Base-by-base conservation (phyloP, 2,113 vertebrate genomes). In the Octodon degus region DNA sequence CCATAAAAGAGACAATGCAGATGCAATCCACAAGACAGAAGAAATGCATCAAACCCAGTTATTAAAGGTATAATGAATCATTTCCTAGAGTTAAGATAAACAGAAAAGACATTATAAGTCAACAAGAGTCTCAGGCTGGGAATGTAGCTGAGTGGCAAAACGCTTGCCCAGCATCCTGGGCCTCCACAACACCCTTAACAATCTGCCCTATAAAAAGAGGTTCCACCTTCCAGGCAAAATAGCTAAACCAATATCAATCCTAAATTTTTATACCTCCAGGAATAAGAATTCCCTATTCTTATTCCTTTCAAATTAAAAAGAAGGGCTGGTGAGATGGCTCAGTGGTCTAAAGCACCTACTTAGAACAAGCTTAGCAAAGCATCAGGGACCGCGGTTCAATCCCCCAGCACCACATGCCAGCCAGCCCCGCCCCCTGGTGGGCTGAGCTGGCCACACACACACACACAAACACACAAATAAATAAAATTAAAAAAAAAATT, bases 41-140 rank as follows among this genome's bases (percentile, higher is more conserved):
- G 27, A 14, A 92, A 95, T 79, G 72, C 94, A 86, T 91, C n/a
- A 90, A 37, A 89, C 58, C 62, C 20, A 94, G 82, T 92, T 85
- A 96, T 58, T 90, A 94, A 90, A 97, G 65, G 50, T 58, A 34
- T 37, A 94, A 86, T 50, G 60, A 68, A 50, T 50, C 82, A 93
- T 76, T 77, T 93, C 84, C 68, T 40, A 95, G 32, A 87, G 34
- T 65, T 85, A 92, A 84, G 80, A 74, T 63, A 90, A 91, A 89
- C 27, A 82, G 50, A 90, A 91, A 79, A 89, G 67, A 80, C 20
- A 95, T 5, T 79, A 40, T n/a, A 95, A 91, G 60, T 72, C 37
- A 50, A 81, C 86, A 68, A 86, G 37, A 60, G 14, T 62, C 67
- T 93, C 24, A 5, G 14, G 55, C 37, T 93, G 77, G 47, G 77